These are phyloP conservation scores for Salvelinus namaycush DNA, from an alignment of 2,113 vertebrate genomes.

Conservation along the genomic window DNA sequence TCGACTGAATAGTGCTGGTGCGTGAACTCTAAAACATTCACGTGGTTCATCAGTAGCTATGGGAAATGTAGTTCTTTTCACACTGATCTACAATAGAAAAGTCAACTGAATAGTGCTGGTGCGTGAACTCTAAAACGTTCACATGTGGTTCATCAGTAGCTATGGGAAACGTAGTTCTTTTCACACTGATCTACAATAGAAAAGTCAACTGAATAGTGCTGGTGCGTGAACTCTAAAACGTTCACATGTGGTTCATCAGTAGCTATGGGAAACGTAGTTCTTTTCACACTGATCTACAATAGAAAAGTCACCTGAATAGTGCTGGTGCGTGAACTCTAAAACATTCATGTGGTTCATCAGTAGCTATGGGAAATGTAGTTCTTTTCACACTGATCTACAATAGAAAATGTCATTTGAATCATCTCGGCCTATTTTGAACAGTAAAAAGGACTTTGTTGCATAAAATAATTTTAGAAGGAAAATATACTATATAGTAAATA, in stretches of 20 bases:
- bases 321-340: constrained; percentile 4
- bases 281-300: constrained; percentile 3
- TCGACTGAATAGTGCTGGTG: constrained; percentile 13
- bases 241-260: no score
- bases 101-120: constrained; percentile 12
- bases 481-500: background rate
- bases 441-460: background rate
- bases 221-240: no score
- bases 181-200: no score
- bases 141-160: no score
- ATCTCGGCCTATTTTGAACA: background rate
- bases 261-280: no score
- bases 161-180: no score
- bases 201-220: no score
- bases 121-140: constrained; percentile 3
- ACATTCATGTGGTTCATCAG: background rate
- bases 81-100: no score
- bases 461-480: background rate
- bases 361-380: no score
- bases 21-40: background rate
- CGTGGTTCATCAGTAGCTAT: no score
- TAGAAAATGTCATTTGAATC: constrained; percentile 1
- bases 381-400: no score
- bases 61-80: no score
- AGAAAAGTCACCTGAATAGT: constrained; percentile 11